phyloP scores from a whole-genome alignment of 1,140 invertebrate species.

The Cryptotermes secundus region DNA sequence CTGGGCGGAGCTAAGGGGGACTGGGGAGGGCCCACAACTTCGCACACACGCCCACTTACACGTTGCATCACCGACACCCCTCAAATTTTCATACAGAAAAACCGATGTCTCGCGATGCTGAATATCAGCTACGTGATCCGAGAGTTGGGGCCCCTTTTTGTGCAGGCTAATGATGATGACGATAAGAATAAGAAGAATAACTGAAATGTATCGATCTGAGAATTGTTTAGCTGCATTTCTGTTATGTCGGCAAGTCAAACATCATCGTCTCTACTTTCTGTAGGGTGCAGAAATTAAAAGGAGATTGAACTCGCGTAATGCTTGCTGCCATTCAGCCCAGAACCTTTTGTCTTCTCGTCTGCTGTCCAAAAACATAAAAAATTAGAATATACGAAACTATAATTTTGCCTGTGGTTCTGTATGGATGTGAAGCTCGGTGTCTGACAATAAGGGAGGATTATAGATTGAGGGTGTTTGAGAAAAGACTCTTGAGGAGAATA shows the following conservation, averaged over 20 bases:
- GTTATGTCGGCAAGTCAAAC: neutral
- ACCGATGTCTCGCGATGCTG: neutral
- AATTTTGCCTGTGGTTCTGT: too few species aligned
- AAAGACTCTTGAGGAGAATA: too few species aligned
- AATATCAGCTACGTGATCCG: neutral
- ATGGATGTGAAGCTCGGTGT: too few species aligned
- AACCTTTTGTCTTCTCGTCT: too few species aligned
- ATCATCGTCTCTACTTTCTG: too few species aligned
- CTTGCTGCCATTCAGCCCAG: too few species aligned
- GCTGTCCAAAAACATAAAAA: too few species aligned
- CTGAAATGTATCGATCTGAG: neutral
- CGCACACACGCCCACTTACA: neutral
- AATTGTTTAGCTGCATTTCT: neutral
- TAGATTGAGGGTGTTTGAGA: too few species aligned
- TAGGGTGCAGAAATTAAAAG: too few species aligned
- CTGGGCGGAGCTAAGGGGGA: neutral
- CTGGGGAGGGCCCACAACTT: neutral
- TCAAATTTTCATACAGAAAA: neutral
- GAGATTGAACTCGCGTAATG: too few species aligned
- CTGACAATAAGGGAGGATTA: too few species aligned
- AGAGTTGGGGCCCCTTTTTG: neutral
- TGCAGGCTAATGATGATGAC: neutral
- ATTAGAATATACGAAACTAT: too few species aligned
- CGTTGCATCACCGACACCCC: neutral
- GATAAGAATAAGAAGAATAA: neutral